phyloP scores from a whole-genome alignment of 2,888 invertebrate genomes.

The Agriopis leucophaearia region DNA sequence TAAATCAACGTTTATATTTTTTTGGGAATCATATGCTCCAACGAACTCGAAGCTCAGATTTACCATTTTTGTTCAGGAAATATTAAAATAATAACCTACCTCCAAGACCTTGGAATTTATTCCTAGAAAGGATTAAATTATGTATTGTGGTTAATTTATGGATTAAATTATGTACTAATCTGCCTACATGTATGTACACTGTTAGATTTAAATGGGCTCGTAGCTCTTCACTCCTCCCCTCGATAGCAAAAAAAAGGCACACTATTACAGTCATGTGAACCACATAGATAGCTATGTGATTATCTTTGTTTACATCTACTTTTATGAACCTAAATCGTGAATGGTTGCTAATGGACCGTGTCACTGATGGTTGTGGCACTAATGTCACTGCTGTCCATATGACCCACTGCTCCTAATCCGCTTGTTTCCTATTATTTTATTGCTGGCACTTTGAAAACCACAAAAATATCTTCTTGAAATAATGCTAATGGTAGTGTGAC shows the following conservation, averaged over 20 bases:
- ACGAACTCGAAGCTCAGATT: no score
- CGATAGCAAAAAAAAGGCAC: not conserved
- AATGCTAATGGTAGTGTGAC: constrained; percentile 14
- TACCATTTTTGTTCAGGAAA: no score
- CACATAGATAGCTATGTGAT: not conserved
- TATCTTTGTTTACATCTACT: not conserved
- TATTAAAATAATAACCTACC: no score
- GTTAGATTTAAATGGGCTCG: no score
- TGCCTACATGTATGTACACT: no score
- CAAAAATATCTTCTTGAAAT: constrained; percentile 15
- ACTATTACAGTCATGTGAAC: not conserved
- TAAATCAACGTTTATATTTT: no score
- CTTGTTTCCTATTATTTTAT: constrained; percentile 24
- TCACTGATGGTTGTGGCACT: constrained; percentile 37
- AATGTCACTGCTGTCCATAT: constrained; percentile 28
- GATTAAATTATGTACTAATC: no score
- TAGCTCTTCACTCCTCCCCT: no score
- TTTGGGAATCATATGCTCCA: no score
- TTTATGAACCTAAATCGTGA: not conserved
- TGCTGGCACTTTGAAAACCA: constrained; percentile 22
- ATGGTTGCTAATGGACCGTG: constrained; percentile 14
- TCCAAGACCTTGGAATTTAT: no score
- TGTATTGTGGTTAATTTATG: no score
- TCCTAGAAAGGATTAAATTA: no score
- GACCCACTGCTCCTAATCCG: constrained; percentile 40